Conservation (phyloP, 2,113 vertebrate genomes). For the Dasyornis broadbenti region DNA sequence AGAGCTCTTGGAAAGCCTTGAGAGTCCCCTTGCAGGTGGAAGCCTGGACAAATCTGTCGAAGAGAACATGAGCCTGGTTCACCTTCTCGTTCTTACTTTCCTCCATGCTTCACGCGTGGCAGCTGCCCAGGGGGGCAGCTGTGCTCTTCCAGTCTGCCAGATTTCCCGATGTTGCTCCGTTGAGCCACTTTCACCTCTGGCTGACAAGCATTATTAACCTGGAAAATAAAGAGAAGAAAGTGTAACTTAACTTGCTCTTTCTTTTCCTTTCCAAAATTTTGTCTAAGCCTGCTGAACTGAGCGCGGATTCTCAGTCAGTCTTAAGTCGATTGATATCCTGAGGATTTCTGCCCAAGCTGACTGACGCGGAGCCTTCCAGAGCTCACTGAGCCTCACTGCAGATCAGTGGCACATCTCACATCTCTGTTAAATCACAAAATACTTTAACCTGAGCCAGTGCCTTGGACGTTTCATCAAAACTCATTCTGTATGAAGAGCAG, state of each 20-base stretch:
- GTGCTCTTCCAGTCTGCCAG: slow-evolving; percentile 60
- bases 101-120: slow-evolving; percentile 69
- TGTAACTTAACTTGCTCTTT: background rate
- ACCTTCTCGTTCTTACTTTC: slow-evolving; percentile 71
- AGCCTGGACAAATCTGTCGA: slow-evolving; percentile 94
- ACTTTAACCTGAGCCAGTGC: background rate
- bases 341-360: background rate
- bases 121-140: slow-evolving; percentile 30
- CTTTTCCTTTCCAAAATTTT: background rate
- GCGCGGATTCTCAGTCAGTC: background rate
- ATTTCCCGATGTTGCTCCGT: background rate
- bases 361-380: background rate
- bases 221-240: background rate
- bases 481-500: background rate
- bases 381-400: background rate
- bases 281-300: background rate
- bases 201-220: slow-evolving; percentile 61
- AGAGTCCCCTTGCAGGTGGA: slow-evolving; percentile 93
- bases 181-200: slow-evolving; percentile 42
- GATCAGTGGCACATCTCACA: background rate
- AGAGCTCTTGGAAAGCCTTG: slow-evolving; percentile 96
- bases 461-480: background rate
- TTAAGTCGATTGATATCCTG: background rate
- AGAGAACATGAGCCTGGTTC: slow-evolving; percentile 85
- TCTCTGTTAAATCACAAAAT: background rate